Evolutionary conservation across 2,113 vertebrate species (phyloP).

Genomic region (Ciconia maguari): DNA sequence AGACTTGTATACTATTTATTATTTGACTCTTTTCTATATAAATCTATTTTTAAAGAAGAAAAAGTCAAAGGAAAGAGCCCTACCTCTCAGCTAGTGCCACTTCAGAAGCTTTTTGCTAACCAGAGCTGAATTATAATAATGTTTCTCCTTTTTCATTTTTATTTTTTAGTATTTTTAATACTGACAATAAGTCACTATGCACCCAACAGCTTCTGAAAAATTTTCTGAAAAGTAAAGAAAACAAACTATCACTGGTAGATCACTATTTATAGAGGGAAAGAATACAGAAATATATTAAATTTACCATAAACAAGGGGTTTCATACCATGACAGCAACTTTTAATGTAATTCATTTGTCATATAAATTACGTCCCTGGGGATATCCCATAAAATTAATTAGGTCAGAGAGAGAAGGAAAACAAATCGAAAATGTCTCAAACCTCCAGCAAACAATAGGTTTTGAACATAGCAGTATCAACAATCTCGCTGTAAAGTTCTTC

Average conservation of each 20-base stretch:
- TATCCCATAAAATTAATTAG: conserved; percentile 53
- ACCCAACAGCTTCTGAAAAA: neutral
- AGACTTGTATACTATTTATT: neutral
- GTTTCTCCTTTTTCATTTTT: neutral
- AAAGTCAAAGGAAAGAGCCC: neutral
- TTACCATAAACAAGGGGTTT: conserved; percentile 39
- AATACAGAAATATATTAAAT: conserved; percentile 13
- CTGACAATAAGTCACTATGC: neutral
- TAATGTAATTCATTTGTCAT: conserved; percentile 52
- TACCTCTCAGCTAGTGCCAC: neutral
- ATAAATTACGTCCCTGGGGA: conserved; percentile 38
- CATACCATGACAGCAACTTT: conserved; percentile 32
- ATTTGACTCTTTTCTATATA: neutral
- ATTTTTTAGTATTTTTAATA: neutral
- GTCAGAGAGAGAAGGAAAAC: conserved; percentile 52
- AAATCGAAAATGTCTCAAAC: conserved; percentile 48
- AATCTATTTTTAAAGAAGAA: neutral
- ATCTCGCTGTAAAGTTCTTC: neutral
- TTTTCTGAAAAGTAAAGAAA: neutral
- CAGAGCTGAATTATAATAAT: neutral
- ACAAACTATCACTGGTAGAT: neutral
- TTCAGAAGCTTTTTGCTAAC: neutral
- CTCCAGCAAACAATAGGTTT: conserved; percentile 15
- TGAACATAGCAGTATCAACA: neutral
- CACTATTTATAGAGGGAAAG: neutral